These are phyloP conservation scores for Platycheirus albimanus DNA, from an alignment of 2,888 invertebrate genomes.

Conservation along the genomic window DNA sequence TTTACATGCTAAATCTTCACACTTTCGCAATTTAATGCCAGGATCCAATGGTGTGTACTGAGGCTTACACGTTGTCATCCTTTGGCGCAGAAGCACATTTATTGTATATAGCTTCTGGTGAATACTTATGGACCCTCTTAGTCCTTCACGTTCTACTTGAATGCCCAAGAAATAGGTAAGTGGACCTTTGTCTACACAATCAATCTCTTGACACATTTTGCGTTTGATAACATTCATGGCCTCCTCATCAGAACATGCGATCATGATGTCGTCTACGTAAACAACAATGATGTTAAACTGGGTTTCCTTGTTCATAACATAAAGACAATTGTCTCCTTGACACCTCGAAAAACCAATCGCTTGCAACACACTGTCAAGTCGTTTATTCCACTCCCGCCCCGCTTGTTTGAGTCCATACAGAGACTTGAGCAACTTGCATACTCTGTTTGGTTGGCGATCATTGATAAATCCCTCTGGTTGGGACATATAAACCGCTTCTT, in stretches of 20 bases:
- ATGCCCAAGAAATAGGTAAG: too few species aligned
- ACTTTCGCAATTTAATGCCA: too few species aligned
- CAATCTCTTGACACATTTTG: neutral
- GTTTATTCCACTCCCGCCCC: conserved; percentile 57
- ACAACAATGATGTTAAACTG: too few species aligned
- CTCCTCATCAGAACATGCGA: too few species aligned
- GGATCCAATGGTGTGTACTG: too few species aligned
- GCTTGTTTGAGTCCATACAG: conserved; percentile 71
- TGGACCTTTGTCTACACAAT: neutral
- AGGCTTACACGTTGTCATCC: conserved; percentile 24
- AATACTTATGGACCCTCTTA: neutral
- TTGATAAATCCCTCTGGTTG: conserved; percentile 63
- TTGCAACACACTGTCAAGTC: too few species aligned
- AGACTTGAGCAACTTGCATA: too few species aligned
- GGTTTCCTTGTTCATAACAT: too few species aligned
- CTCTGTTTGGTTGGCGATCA: conserved; percentile 28
- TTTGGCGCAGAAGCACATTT: conserved; percentile 35
- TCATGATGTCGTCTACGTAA: too few species aligned
- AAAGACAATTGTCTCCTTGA: too few species aligned
- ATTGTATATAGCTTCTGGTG: conserved; percentile 31
- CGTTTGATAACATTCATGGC: neutral
- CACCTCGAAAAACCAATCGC: too few species aligned
- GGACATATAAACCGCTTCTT: conserved; percentile 68
- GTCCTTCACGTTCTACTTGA: neutral
- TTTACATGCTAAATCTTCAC: too few species aligned